Evolutionary conservation across 2,888 invertebrate genomes (phyloP), one percentile per base, ranked within the genome.

Genomic region (Ichneumoninae sp.): DNA sequence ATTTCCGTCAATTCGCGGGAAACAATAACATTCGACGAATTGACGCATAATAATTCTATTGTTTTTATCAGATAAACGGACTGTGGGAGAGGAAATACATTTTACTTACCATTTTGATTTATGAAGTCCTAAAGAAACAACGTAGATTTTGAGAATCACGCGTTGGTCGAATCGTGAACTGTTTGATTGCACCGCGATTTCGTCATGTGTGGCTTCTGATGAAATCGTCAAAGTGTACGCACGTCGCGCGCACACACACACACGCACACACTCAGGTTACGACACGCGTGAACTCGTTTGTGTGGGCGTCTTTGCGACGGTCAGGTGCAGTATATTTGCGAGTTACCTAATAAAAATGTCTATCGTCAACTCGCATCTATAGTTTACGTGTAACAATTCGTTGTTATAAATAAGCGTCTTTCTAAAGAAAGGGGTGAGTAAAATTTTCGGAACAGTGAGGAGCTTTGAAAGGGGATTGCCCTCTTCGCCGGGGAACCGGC

Each of bases 101-200:
- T 16, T 57, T 4, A 76, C 71, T 83, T 10, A 71, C 80, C 70
- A 76, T 83, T 70, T 19, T 75, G 69, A 54, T 54, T 76, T 30
- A 19, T 19, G 33, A 19, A 47, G 47, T 72, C 47, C n/a, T 40
- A n/a, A 54, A 72, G 44, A 40, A n/a, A 36, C 16, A 40, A 40
- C 40, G 62, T 70, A 78, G 22, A 70, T 78, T 78, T 62, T 52
- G 62, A 78, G 60, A 10, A 33, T 22, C 60, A 52, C 40, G 57
- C 40, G 57, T 26, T 57, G 13, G 54, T 52, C 5, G n/a, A 33
- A 36, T 19, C 26, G 22, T 26, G 47, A 47, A 16, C 26, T 47
- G 26, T 65, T 65, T 52, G 65, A 72, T 79, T 72, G 71, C 79
- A 79, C n/a, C 5, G 68, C 22, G 22, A 50, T 79, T 79, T 79